Evolutionary conservation across 2,888 invertebrate genomes (phyloP), one percentile per base, ranked within the genome.

Genomic region (Eupeodes luniger): DNA sequence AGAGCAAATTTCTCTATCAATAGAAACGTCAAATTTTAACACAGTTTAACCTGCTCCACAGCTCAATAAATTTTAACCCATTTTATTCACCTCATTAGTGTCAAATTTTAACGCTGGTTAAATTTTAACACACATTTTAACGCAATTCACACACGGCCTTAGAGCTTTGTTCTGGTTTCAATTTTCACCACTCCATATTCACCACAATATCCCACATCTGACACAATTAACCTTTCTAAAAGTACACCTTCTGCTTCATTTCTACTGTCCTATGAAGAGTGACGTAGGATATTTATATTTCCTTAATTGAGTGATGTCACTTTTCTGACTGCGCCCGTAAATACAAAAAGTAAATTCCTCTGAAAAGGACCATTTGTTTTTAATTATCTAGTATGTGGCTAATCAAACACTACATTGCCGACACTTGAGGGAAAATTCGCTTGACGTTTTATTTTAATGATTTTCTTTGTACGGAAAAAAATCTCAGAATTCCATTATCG

Each of bases 381-480:
- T 49, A 66, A 66, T 66, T 49, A 49, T 49, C 66, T 64, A 64
- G 47, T 66, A 66, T 66, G 66, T 66, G 66, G 66, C 66, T 66
- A 66, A 66, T 66, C 66, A 11, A 4, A 44, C 14, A 47, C 87
- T 81, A 55, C 87, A 27, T 57, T 81, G 51, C 67, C 87, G 87
- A 84, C 87, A 9, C 27, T 72, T 61, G 61, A 80, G 64, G 84
- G 76, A 84, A 87, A 88, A 84, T 85, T 88, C 78, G 88, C 84
- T 88, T 88, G 88, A 88, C 88, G 67, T 88, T 88, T 88, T 88
- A 85, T 81, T 85, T 66, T 66, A 85, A 89, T 89, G 85, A 89
- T 89, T 89, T 89, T 89, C 88, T 89, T 89, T 89, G 85, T 89
- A 85, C 81, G 88, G 85, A 89, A 89, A 85, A 85, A 81, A 85